Base-by-base conservation (phyloP, 2,888 invertebrate genomes). In the Pilophorus perplexus region DNA sequence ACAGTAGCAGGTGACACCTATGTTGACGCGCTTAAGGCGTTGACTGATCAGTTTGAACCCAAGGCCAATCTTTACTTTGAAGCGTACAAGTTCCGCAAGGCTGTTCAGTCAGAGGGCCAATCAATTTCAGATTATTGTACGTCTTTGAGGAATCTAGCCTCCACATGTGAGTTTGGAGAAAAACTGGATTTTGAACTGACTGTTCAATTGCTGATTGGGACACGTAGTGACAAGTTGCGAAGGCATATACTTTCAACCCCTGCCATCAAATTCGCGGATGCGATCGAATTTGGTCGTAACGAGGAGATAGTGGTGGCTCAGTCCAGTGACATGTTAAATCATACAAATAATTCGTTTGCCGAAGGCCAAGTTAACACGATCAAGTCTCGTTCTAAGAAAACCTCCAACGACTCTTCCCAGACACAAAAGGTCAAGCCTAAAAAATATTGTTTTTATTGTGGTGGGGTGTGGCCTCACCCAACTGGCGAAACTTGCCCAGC, bases 11-110 rank as follows among this genome's bases (percentile, higher is more conserved):
- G 27, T 2, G 3, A 8, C 2, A n/a, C 52, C 3, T 52, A 52
- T 14, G 10, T 2, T 1, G 52, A 52, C n/a, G n/a, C 52, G 2
- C 52, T 52, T 3, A 10, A 8, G 12, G 25, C 3, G 2, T 18
- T 52, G 52, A 52, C 2, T 14, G 2, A n/a, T 10, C 20, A 10
- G 2, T 37, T 55, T 33, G 20, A 38, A 33, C 37, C 20, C 1
- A 14, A 37, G 3, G 8, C 16, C 3, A 55, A 55, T n/a, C 38
- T 20, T 5, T 37, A 55, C 20, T 37, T 55, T 16, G 55, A 55
- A 37, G 55, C 40, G 6, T 37, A 22, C 16, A 55, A 37, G n/a
- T 55, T 55, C n/a, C 33, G 55, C 8, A 38, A 37, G n/a, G n/a
- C 55, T 6, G 20, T 37, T 4, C 37, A 55, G 38, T 3, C n/a